Conservation (phyloP, 92 coral and sea anemone genomes). For the Paragorgia papillata region DNA sequence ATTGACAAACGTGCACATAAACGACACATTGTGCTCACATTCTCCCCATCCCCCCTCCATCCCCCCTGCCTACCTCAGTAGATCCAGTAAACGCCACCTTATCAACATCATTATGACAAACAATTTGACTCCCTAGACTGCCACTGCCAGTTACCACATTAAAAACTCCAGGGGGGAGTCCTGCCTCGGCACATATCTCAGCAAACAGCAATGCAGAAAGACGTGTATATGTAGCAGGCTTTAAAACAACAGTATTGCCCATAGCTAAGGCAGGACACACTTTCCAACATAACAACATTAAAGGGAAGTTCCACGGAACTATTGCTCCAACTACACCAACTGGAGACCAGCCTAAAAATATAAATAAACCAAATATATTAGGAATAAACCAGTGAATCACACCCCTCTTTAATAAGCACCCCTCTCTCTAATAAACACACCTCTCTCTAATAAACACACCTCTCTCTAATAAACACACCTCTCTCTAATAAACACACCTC, state of each 20-base stretch:
- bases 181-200: conserved; percentile 99
- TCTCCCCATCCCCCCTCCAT: too few relatives aligned
- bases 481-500: too few relatives aligned
- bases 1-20: too few relatives aligned
- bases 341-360: conserved; percentile 81
- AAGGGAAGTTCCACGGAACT: conserved; percentile 97
- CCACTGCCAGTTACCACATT: conserved; percentile 99
- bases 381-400: too few relatives aligned
- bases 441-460: too few relatives aligned
- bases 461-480: too few relatives aligned
- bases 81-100: conserved; percentile 99
- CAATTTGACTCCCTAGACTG: conserved; percentile 89
- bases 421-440: too few relatives aligned
- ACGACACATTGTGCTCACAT: too few relatives aligned
- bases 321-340: conserved; percentile 98
- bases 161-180: conserved; percentile 94
- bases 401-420: too few relatives aligned
- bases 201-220: conserved; percentile 95
- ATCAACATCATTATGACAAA: conserved; percentile 86
- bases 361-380: too few relatives aligned
- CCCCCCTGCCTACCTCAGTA: conserved; percentile 94
- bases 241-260: conserved; percentile 97
- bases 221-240: conserved; percentile 96
- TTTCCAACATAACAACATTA: conserved; percentile 95
- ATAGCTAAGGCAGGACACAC: conserved; percentile 99